These are phyloP conservation scores for Protodeltote pygarga DNA, from an alignment of 2,888 invertebrate genomes.

Conservation along the genomic window DNA sequence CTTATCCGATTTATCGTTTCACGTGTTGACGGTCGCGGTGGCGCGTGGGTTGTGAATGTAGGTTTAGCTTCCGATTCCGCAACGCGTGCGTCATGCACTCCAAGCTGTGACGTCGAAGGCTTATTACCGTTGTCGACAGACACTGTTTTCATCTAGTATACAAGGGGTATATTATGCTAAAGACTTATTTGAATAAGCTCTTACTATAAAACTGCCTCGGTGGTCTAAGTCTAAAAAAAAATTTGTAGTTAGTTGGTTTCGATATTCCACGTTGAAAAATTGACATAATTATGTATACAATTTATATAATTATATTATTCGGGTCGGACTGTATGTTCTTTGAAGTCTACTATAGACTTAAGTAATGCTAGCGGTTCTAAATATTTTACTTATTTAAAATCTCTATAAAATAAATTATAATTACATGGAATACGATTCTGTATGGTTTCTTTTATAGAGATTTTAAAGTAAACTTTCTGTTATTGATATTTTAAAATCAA, in stretches of 20 bases:
- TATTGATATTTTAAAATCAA: constrained; percentile 39
- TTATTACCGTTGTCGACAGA: too few relatives aligned
- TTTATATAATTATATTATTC: constrained; percentile 1
- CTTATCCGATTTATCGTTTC: constrained; percentile 60
- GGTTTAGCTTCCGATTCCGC: constrained; percentile 64
- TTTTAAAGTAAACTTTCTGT: constrained; percentile 11
- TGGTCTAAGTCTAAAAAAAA: neutral
- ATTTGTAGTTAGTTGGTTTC: too few relatives aligned
- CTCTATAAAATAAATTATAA: too few relatives aligned
- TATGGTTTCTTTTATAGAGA: too few relatives aligned
- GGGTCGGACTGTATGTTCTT: neutral
- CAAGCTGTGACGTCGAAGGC: constrained; percentile 58
- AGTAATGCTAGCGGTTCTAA: constrained; percentile 1
- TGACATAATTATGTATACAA: too few relatives aligned
- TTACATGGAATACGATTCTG: too few relatives aligned
- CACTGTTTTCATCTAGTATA: too few relatives aligned
- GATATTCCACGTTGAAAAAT: too few relatives aligned
- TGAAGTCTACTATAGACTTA: constrained; percentile 8
- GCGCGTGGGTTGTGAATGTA: constrained; percentile 66
- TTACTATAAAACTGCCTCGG: neutral
- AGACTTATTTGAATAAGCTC: constrained; percentile 23
- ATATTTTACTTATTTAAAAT: constrained; percentile 24
- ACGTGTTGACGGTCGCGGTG: constrained; percentile 48
- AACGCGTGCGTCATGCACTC: constrained; percentile 70
- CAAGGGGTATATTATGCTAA: constrained; percentile 26